Evolutionary conservation across 2,888 invertebrate species (phyloP).

Genomic region (Perizoma affinitatum): DNA sequence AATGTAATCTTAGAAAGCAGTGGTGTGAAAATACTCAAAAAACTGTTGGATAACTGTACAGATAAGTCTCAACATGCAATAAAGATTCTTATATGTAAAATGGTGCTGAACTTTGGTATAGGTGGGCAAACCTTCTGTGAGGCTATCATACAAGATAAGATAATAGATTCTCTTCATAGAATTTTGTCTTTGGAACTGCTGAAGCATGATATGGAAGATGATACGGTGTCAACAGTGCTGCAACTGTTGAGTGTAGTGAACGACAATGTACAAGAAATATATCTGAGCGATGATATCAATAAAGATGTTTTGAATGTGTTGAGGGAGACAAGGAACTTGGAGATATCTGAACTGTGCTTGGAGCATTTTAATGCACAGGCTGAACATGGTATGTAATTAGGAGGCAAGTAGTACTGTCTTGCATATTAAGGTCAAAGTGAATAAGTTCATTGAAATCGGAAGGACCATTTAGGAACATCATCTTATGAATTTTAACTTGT

Average conservation of each 20-base stretch:
- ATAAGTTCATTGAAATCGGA: too few species aligned
- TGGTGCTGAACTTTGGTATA: constrained; percentile 91
- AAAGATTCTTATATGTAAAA: constrained; percentile 88
- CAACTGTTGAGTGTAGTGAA: constrained; percentile 85
- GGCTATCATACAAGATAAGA: constrained; percentile 80
- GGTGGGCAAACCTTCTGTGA: constrained; percentile 88
- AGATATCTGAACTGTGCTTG: constrained; percentile 90
- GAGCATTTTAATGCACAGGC: constrained; percentile 90
- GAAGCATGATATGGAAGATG: constrained; percentile 82
- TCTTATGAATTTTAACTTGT: too few species aligned
- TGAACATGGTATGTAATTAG: constrained; percentile 85
- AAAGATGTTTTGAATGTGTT: constrained; percentile 86
- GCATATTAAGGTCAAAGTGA: too few species aligned
- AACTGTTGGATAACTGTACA: constrained; percentile 63
- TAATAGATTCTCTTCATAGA: constrained; percentile 79
- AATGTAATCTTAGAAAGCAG: constrained; percentile 74
- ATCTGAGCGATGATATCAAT: constrained; percentile 83
- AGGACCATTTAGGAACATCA: too few species aligned
- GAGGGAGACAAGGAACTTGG: constrained; percentile 86
- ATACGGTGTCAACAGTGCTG: constrained; percentile 81
- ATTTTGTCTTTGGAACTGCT: constrained; percentile 78
- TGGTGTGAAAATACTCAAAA: constrained; percentile 77
- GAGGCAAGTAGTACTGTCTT: not conserved
- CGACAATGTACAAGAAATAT: constrained; percentile 84
- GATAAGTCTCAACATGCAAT: constrained; percentile 72